phyloP scores from a whole-genome alignment of 2,113 vertebrate species.

The Beaufortia kweichowensis region DNA sequence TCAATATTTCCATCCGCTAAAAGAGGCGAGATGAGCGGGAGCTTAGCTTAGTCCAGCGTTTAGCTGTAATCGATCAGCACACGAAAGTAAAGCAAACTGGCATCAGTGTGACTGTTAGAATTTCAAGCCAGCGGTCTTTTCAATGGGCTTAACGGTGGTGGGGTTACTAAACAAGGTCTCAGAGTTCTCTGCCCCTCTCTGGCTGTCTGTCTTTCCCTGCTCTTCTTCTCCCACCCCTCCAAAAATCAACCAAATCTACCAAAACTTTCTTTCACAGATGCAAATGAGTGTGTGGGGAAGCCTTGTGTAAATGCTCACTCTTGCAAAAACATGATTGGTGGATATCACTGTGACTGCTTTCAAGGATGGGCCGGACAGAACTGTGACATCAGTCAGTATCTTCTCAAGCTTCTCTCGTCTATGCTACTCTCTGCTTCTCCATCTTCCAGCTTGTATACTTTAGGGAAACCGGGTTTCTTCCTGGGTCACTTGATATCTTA shows the following conservation, averaged over 20 bases:
- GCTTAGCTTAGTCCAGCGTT: neutral
- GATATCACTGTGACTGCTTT: slow-evolving; percentile 98
- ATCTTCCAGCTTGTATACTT: slow-evolving; percentile 21
- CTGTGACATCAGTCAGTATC: slow-evolving; percentile 99
- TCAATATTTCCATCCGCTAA: neutral
- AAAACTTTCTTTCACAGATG: slow-evolving; percentile 85
- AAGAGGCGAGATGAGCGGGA: neutral
- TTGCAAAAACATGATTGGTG: slow-evolving; percentile 99
- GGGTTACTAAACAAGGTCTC: slow-evolving; percentile 44
- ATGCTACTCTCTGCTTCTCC: slow-evolving; percentile 21
- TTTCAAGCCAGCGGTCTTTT: slow-evolving; percentile 22
- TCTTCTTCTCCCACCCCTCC: slow-evolving; percentile 7
- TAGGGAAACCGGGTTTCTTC: slow-evolving; percentile 31
- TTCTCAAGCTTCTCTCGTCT: slow-evolving; percentile 49
- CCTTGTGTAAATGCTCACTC: slow-evolving; percentile 92
- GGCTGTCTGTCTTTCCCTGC: slow-evolving; percentile 35
- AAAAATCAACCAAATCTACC: slow-evolving; percentile 44
- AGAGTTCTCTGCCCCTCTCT: neutral
- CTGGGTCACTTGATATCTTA: slow-evolving; percentile 33
- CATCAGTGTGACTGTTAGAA: slow-evolving; percentile 13
- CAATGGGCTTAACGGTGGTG: slow-evolving; percentile 46
- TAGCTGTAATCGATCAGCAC: slow-evolving; percentile 11
- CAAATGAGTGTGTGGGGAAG: slow-evolving; percentile 91
- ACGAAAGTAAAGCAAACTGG: neutral
- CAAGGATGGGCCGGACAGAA: slow-evolving; percentile 94